A percentile compares a stretch with the other conserved stretches of the same genome.
These are phyloP conservation scores for Venustaconcha ellipsiformis DNA, from an alignment of 1,140 invertebrate species.

Conservation along the genomic window DNA sequence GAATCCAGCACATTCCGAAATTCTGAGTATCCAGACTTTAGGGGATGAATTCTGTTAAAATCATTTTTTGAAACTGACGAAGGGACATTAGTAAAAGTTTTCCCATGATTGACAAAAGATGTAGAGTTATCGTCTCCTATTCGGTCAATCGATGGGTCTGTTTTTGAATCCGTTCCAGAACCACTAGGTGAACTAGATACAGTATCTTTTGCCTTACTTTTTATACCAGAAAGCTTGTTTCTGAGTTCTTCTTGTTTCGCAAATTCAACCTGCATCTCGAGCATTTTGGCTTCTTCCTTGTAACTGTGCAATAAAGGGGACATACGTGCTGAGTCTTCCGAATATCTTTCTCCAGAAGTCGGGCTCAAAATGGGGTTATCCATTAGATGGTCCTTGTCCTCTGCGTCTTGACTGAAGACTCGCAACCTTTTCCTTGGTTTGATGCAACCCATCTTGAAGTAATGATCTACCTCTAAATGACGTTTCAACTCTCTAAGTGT, in stretches of 20 bases:
- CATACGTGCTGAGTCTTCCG: conserved; percentile 2
- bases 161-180: too few relatives aligned
- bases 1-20: conserved; percentile 31
- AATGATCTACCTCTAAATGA: conserved; percentile 56
- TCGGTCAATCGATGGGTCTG: too few relatives aligned
- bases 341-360: not conserved
- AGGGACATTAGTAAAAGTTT: too few relatives aligned
- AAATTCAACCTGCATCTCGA: conserved; percentile 45
- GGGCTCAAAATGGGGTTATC: not conserved
- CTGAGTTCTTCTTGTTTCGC: conserved; percentile 50
- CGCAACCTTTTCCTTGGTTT: conserved; percentile 29
- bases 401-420: conserved; percentile 17
- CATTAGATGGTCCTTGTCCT: not conserved
- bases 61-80: too few relatives aligned
- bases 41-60: too few relatives aligned
- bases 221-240: conserved; percentile 34
- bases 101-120: too few relatives aligned
- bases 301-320: conserved; percentile 47
- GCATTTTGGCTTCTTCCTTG: conserved; percentile 41
- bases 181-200: not conserved
- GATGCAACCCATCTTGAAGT: conserved; percentile 41
- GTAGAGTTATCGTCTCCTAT: too few relatives aligned
- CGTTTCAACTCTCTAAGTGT: conserved; percentile 47
- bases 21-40: not conserved
- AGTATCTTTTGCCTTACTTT: not conserved